Evolutionary conservation across 2,113 vertebrate genomes (phyloP).

Genomic region (Phaetusa simplex): DNA sequence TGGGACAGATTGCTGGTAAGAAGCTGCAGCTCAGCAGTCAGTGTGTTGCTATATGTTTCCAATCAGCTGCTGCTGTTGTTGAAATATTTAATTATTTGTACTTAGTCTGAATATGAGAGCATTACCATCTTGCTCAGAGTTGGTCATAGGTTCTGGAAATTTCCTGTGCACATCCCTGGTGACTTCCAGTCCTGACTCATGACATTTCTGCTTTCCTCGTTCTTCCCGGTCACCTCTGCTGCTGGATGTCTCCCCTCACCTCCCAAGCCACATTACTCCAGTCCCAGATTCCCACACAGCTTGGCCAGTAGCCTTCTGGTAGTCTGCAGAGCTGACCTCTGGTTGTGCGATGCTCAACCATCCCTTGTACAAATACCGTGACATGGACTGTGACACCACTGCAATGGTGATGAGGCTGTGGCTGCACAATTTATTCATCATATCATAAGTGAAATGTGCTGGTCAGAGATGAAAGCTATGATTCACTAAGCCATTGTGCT

Average conservation of each 20-base stretch:
- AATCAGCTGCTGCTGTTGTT: not conserved
- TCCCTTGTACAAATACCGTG: not conserved
- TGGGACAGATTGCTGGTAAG: not conserved
- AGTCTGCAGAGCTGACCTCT: not conserved
- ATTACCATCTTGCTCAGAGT: not conserved
- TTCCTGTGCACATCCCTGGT: not conserved
- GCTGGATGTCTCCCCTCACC: not conserved
- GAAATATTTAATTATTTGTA: not conserved
- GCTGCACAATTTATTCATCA: fast-evolving
- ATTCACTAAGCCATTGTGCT: not conserved
- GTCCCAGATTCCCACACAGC: not conserved
- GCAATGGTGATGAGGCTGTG: not conserved
- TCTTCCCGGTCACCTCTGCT: not conserved
- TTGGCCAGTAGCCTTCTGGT: not conserved
- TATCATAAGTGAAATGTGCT: not conserved
- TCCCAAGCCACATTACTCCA: not conserved
- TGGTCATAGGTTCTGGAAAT: not conserved
- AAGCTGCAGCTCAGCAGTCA: not conserved
- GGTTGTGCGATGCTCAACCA: fast-evolving
- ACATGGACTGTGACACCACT: fast-evolving
- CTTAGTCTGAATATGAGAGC: not conserved
- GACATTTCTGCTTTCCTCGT: not conserved
- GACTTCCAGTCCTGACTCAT: not conserved
- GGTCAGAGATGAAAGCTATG: not conserved
- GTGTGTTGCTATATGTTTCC: not conserved